Conservation (phyloP, 2,113 vertebrate species). For the Chionodraco myersi region DNA sequence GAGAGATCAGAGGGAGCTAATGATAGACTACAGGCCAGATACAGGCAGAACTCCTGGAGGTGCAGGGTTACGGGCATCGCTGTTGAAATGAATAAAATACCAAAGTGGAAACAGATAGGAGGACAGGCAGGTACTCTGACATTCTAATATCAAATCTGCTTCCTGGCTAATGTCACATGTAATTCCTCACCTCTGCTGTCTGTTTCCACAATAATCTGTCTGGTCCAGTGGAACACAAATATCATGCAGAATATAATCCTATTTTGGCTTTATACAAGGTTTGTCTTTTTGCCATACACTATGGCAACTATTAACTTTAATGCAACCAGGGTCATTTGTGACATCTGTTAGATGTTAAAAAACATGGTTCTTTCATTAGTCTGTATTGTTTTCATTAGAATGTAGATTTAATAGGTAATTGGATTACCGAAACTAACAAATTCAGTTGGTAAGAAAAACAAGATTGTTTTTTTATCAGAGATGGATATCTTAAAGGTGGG, state of each 20-base stretch:
- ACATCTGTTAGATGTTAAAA: not conserved
- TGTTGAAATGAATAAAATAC: slow-evolving; percentile 60
- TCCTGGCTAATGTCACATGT: slow-evolving; percentile 49
- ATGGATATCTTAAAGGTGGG: no score
- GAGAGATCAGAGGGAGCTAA: slow-evolving; percentile 44
- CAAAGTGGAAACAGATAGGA: slow-evolving; percentile 48
- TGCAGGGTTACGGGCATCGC: slow-evolving; percentile 39
- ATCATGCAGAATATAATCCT: not conserved
- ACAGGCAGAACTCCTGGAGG: slow-evolving; percentile 48
- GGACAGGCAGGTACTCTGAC: slow-evolving; percentile 41
- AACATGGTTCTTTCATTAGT: no score
- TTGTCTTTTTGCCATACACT: not conserved
- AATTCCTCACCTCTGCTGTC: slow-evolving; percentile 32
- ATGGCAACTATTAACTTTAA: not conserved
- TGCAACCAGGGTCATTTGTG: not conserved
- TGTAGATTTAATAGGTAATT: not conserved
- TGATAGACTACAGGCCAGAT: slow-evolving; percentile 70
- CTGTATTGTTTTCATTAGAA: not conserved
- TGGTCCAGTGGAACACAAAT: not conserved
- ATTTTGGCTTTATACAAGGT: not conserved
- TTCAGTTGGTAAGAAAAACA: no score
- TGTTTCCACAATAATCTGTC: not conserved
- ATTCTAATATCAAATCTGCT: slow-evolving; percentile 51
- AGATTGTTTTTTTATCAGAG: no score
- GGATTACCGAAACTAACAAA: no score